These are phyloP conservation scores for Scolopax rusticola DNA, from an alignment of 2,797 vertebrate species.

Conservation along the genomic window DNA sequence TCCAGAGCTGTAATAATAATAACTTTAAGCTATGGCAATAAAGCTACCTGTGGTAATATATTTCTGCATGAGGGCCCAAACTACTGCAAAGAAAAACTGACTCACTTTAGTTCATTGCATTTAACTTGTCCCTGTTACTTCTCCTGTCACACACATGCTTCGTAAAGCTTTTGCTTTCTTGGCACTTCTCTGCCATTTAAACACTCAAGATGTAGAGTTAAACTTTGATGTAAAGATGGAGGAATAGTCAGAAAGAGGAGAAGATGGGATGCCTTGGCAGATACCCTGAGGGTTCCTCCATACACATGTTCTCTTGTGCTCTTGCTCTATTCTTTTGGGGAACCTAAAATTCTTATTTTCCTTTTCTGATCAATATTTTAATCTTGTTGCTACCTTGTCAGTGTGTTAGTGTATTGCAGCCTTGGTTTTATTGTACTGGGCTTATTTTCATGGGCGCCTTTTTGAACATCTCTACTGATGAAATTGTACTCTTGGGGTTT, in stretches of 20 bases:
- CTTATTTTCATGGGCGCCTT: slow-evolving; percentile 10
- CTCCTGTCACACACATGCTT: neutral
- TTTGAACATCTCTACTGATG: neutral
- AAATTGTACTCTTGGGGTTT: slow-evolving; percentile 16
- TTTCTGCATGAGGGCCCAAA: neutral
- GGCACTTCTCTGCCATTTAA: neutral
- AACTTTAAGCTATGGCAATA: neutral
- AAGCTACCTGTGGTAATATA: neutral
- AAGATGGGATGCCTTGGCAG: neutral
- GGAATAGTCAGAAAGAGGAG: neutral
- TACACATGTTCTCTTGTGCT: neutral
- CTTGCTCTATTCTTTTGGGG: neutral
- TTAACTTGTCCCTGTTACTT: neutral
- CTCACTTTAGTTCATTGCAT: neutral
- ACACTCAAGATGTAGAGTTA: neutral
- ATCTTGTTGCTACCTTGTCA: slow-evolving; percentile 30
- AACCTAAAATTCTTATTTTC: slow-evolving; percentile 24
- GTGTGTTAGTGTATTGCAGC: neutral
- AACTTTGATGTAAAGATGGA: neutral
- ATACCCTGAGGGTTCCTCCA: neutral
- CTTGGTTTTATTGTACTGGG: neutral
- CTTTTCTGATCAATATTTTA: neutral
- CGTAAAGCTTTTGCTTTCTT: neutral
- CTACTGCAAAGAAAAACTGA: neutral
- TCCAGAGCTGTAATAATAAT: neutral